Percentiles rank a stretch among this genome's conserved stretches.
Evolutionary conservation across 2,113 vertebrate genomes (phyloP).

Genomic region (Himantopus leucocephalus): DNA sequence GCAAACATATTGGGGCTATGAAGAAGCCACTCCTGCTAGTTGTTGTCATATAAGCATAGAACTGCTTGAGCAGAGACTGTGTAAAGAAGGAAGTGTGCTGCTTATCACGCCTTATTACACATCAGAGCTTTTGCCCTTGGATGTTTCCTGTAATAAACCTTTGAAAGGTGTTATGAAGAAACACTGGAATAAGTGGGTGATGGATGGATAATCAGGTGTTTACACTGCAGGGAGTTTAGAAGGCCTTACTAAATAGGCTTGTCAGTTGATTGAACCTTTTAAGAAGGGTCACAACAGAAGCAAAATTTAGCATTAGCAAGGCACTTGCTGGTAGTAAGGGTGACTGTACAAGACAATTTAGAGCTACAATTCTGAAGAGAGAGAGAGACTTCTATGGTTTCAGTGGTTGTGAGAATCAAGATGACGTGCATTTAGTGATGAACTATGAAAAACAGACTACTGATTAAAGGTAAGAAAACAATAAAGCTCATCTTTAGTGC

Average conservation of each 20-base stretch:
- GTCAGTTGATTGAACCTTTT: background rate
- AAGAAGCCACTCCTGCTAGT: background rate
- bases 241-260: background rate
- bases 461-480: slow-evolving; percentile 44
- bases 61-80: background rate
- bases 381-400: background rate
- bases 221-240: background rate
- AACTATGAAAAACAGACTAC: background rate
- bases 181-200: background rate
- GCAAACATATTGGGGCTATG: background rate
- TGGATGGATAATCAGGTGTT: background rate
- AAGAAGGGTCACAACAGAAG: background rate
- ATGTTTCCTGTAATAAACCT: background rate
- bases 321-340: background rate
- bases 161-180: background rate
- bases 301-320: background rate
- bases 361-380: background rate
- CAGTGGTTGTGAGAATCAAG: slow-evolving; percentile 43
- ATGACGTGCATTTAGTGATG: background rate
- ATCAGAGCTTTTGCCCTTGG: background rate
- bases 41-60: background rate
- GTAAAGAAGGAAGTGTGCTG: background rate
- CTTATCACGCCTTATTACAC: background rate
- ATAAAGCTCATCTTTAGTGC: background rate
- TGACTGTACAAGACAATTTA: background rate